Percentiles rank a stretch among this genome's conserved stretches.
Conservation (phyloP, 2,797 vertebrate genomes). For the Psittacula derbiana region DNA sequence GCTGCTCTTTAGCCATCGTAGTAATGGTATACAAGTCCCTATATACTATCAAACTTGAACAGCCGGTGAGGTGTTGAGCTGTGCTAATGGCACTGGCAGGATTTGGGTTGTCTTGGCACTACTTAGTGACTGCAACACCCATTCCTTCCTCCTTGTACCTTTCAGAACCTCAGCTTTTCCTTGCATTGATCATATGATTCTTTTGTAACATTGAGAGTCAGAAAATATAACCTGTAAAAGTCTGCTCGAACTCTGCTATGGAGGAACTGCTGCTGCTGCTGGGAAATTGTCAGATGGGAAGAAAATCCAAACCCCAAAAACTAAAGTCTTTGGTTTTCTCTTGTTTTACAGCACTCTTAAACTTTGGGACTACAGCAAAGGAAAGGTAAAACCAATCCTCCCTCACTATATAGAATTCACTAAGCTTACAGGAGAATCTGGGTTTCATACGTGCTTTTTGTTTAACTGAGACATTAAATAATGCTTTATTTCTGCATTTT, state of each 20-base stretch:
- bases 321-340: neutral
- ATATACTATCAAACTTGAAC: neutral
- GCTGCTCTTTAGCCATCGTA: neutral
- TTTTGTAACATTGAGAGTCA: neutral
- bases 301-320: neutral
- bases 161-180: neutral
- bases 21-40: neutral
- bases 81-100: neutral
- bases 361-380: conserved; percentile 99
- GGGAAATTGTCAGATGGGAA: neutral
- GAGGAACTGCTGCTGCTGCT: neutral
- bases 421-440: neutral
- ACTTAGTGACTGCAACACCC: neutral
- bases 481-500: neutral
- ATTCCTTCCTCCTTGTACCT: neutral
- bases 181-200: neutral
- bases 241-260: neutral
- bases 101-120: neutral
- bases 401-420: neutral
- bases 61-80: neutral
- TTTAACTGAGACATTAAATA: neutral
- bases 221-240: neutral
- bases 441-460: neutral
- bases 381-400: conserved; percentile 84
- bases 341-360: conserved; percentile 88